Base-by-base conservation (phyloP, 2,113 vertebrate genomes). In the Conger conger region DNA sequence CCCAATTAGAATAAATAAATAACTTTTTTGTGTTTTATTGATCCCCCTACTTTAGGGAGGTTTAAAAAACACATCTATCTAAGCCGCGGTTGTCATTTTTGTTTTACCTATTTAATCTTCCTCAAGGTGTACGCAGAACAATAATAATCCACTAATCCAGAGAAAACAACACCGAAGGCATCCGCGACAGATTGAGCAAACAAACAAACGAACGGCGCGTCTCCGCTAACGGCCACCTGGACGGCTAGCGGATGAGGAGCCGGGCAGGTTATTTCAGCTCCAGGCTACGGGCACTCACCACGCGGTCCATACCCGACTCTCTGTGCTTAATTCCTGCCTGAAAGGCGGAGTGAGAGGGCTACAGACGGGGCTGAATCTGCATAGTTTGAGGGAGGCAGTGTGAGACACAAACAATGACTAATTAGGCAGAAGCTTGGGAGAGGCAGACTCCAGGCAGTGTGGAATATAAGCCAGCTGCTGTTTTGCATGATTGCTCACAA, bases 331-430 rank as follows among this genome's bases (percentile, higher is more conserved):
- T 78, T 37, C 42, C 83, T 15, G 35, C 23, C 27, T 73, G 23
- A 85, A 80, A 85, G 76, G 33, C 50, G 27, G 83, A 85, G 40
- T 84, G 42, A 84, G 53, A 50, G 45, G 45, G 53, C 54, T 84
- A 23, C n/a, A 85, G 78, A n/a, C 23, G 37, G 83, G 83, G 27
- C 57, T 79, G 35, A 53, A 68, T 80, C 27, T 20, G 78, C 38
- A 45, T 40, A 6, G 78, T 79, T 63, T 85, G 27, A 68, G 53
- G 40, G 83, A 68, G 54, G 37, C 77, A 80, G 76, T 57, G 83
- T 7, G 73, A 77, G 33, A 78, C 73, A 83, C 83, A 84, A 84
- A 84, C 83, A 84, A 84, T 84, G 83, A 84, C 73, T 84, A 84
- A 84, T 84, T 84, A 84, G 83, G 68, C 68, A 30, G 68, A 73